Evolutionary conservation across 1,140 invertebrate species (phyloP), one percentile per base, ranked within the genome.

Genomic region (Nilaparvata lugens): DNA sequence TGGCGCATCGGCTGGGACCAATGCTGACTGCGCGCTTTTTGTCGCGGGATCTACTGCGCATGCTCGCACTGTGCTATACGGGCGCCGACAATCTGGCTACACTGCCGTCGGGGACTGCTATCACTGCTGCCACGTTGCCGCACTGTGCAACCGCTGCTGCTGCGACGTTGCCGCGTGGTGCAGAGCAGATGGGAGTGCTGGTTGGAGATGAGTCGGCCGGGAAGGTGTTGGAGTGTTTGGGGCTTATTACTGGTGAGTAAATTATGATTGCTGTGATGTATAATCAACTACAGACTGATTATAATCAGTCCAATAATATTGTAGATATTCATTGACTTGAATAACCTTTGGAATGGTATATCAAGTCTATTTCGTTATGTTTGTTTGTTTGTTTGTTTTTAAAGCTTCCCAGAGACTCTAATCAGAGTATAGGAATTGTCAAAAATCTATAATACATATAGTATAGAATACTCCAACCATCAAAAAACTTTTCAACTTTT

Each of bases 1-100:
- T 98, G 19, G 85, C 92, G 1, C 90, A 96, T 75, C 82, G 93
- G 65, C 75, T 98, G n/a, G 96, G 96, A 0, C 95, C 95, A 0
- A 90, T 97, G 23, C 78, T 98, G 5, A 95, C 93, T 2, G 91
- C 94, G 14, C 84, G 88, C 65, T 88, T 92, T 76, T 78, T 98
- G 21, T 92, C 94, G 0, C 79, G 91, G 42, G 97, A 97, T 78
- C 77, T 98, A 38, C 75, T 98, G 3, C 83, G 94, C 65, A 96
- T 98, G 88, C 74, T 98, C 13, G 90, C 92, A 0, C 74, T 97
- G 0, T 98, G 95, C 73, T 98, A 97, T 71, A 83, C 92, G 21
- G 91, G 91, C 0, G 45, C 45, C 11, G 88, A 93, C 62, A 92
- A 91, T 73, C 75, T 93, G 16, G 70, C 79, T 42, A 70, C 78